Percentiles rank a stretch among this genome's conserved stretches.
These are phyloP conservation scores for Sebastes schlegelii DNA, from an alignment of 2,113 vertebrate species.

Conservation along the genomic window DNA sequence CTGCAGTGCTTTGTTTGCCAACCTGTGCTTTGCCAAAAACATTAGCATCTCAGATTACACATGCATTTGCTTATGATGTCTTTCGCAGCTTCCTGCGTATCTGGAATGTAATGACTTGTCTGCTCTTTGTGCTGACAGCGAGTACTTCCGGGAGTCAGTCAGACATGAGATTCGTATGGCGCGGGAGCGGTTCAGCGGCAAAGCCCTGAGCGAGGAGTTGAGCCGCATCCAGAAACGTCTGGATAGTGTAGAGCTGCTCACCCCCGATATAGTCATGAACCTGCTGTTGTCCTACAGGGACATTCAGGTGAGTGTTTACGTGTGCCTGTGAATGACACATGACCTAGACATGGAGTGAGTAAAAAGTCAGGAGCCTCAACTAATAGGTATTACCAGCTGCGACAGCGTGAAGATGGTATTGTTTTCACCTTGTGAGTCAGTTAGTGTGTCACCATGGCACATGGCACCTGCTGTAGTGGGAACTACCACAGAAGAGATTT, in stretches of 20 bases:
- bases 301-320: conserved; percentile 81
- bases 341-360: not conserved
- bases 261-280: conserved; percentile 91
- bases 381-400: not conserved
- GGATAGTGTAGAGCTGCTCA: conserved; percentile 93
- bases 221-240: conserved; percentile 88
- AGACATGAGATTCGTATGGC: conserved; percentile 89
- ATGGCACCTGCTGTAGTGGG: too few species aligned
- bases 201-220: conserved; percentile 87
- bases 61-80: not conserved
- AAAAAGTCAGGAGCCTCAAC: not conserved
- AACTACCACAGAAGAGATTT: too few species aligned
- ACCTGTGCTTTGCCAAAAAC: not conserved
- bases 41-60: conserved; percentile 16
- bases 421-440: not conserved
- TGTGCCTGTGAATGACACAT: not conserved
- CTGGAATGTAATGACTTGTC: not conserved
- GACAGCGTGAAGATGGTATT: not conserved
- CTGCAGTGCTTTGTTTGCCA: not conserved
- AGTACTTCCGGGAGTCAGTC: conserved; percentile 91
- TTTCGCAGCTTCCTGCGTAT: not conserved
- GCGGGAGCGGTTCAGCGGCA: conserved; percentile 87
- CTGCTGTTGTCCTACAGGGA: conserved; percentile 92
- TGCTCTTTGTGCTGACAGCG: conserved; percentile 75
- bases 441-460: too few species aligned